phyloP scores from a whole-genome alignment of 1,140 invertebrate species.

The Calephelis nemesis region DNA sequence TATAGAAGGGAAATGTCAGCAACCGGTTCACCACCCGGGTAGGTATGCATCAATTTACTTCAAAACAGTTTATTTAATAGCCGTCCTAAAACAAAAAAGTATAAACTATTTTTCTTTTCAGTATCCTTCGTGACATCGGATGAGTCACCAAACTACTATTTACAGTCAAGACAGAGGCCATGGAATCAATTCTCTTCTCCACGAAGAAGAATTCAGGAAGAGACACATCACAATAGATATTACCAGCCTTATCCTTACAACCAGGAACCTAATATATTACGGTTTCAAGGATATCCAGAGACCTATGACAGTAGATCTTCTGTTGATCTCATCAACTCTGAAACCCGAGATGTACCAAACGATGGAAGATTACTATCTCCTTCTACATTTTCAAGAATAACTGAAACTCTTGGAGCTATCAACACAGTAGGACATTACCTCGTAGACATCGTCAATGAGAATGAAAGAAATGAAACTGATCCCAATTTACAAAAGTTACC shows the following conservation, averaged over 20 bases:
- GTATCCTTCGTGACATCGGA: constrained; percentile 49
- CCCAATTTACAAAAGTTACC: constrained; percentile 74
- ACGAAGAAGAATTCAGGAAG: constrained; percentile 55
- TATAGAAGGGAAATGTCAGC: constrained; percentile 42
- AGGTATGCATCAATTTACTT: constrained; percentile 71
- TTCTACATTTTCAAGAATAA: constrained; percentile 82
- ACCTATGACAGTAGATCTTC: constrained; percentile 51
- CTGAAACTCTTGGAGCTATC: constrained; percentile 86
- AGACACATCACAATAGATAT: constrained; percentile 29
- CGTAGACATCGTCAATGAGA: constrained; percentile 85
- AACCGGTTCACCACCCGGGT: constrained; percentile 63
- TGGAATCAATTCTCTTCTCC: constrained; percentile 64
- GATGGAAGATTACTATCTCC: constrained; percentile 78
- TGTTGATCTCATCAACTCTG: constrained; percentile 44
- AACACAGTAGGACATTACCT: constrained; percentile 91
- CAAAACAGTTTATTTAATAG: neutral
- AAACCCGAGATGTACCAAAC: constrained; percentile 46
- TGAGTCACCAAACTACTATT: constrained; percentile 46
- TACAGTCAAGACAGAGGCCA: constrained; percentile 52
- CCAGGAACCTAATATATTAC: constrained; percentile 27
- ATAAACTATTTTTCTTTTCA: constrained; percentile 35
- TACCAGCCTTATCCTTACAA: constrained; percentile 25
- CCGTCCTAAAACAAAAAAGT: neutral
- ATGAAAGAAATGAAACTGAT: constrained; percentile 63
- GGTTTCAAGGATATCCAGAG: constrained; percentile 41